Evolutionary conservation across 2,797 vertebrate species (phyloP).

Genomic region (Chaetophractus vellerosus): DNA sequence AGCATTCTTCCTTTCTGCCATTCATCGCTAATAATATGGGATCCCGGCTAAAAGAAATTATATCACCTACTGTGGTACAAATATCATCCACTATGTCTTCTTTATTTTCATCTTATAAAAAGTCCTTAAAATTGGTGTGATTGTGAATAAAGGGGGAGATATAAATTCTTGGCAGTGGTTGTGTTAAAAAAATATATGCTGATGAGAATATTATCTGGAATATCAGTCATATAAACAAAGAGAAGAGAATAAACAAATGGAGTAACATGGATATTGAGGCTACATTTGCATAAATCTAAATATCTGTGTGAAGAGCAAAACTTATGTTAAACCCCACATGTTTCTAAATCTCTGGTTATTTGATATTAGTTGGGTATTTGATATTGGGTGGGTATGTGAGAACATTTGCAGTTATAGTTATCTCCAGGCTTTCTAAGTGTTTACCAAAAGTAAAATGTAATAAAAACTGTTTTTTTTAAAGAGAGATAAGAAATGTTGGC

Average conservation of each 20-base stretch:
- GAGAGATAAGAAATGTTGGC: conserved; percentile 19
- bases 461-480: conserved; percentile 56
- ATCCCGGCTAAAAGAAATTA: background rate
- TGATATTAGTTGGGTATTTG: conserved; percentile 4
- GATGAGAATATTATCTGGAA: background rate
- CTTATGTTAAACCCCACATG: background rate
- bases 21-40: background rate
- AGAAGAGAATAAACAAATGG: background rate
- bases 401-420: conserved; percentile 32
- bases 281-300: background rate
- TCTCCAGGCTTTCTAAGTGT: background rate
- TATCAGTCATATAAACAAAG: background rate
- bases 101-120: conserved; percentile 26
- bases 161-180: background rate
- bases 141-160: background rate
- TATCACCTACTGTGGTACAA: background rate
- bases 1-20: background rate
- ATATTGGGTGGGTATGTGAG: background rate
- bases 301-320: conserved; percentile 6
- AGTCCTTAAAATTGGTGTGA: background rate
- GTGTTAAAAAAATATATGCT: background rate
- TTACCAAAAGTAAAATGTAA: conserved; percentile 66
- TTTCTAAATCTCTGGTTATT: background rate
- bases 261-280: background rate
- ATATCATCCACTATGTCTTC: background rate